Percentiles rank a stretch among this genome's conserved stretches.
phyloP scores from a whole-genome alignment of 2,113 vertebrate genomes.

The Pogonocichla stellata region DNA sequence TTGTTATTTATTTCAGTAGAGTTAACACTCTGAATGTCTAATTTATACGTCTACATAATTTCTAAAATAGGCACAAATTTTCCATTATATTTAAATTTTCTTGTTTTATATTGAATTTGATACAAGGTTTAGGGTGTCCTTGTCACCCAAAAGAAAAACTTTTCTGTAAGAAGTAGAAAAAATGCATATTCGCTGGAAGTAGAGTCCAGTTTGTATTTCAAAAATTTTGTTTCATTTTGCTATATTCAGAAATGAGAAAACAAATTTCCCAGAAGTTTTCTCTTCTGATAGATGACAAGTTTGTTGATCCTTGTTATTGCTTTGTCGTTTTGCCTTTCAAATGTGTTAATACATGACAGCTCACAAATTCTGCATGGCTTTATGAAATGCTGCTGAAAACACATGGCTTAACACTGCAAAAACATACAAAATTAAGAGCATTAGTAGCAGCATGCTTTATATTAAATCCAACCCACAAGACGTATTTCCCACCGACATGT shows the following conservation, averaged over 20 bases:
- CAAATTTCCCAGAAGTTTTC: background rate
- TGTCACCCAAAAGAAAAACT: background rate
- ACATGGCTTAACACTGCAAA: background rate
- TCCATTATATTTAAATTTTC: background rate
- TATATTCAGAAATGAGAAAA: background rate
- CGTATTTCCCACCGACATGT: background rate
- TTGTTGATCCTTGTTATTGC: background rate
- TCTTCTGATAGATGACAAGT: background rate
- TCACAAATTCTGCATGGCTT: background rate
- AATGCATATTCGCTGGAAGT: background rate
- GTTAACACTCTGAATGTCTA: background rate
- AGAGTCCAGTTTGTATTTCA: background rate
- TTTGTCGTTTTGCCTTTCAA: background rate
- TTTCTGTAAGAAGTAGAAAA: background rate
- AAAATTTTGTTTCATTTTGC: background rate
- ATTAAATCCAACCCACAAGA: background rate
- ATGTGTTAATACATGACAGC: background rate
- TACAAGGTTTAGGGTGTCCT: background rate
- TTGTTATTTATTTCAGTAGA: background rate
- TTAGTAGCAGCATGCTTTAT: background rate
- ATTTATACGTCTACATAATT: accelerated
- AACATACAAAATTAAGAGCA: background rate
- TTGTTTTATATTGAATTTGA: background rate
- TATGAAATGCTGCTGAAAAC: background rate
- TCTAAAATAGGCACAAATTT: background rate